Percentiles rank a stretch among this genome's conserved stretches.
These are phyloP conservation scores for Fissipunctia ypsillon DNA, from an alignment of 2,888 invertebrate genomes.

Conservation along the genomic window DNA sequence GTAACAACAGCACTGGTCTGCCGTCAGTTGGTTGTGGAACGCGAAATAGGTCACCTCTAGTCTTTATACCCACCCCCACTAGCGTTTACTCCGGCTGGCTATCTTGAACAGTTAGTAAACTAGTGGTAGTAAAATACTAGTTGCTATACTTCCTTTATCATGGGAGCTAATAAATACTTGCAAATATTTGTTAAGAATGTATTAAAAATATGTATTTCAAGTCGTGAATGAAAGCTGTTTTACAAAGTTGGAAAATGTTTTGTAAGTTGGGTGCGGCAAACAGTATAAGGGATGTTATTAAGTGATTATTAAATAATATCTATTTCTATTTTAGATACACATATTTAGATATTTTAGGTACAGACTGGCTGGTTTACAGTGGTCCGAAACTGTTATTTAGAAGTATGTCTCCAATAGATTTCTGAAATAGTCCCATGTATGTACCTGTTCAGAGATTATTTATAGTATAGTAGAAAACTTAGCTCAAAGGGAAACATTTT, in stretches of 20 bases:
- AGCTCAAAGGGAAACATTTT: background rate
- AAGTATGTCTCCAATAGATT: background rate
- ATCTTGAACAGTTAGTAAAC: slow-evolving; percentile 34
- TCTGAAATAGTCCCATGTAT: background rate
- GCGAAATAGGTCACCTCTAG: slow-evolving; percentile 85
- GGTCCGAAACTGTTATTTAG: background rate
- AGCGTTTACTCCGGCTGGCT: slow-evolving; percentile 7
- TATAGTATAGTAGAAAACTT: background rate
- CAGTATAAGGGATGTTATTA: background rate
- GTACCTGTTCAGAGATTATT: background rate
- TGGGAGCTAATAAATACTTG: background rate
- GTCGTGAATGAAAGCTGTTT: background rate
- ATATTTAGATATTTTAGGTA: background rate
- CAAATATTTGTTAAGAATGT: background rate
- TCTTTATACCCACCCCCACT: slow-evolving; percentile 85
- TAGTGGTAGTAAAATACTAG: slow-evolving; percentile 22
- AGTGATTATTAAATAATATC: background rate
- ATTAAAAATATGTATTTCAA: background rate
- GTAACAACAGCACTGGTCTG: slow-evolving; percentile 68
- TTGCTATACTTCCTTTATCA: slow-evolving; percentile 26
- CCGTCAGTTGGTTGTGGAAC: slow-evolving; percentile 75
- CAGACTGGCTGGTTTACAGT: background rate
- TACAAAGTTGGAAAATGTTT: background rate
- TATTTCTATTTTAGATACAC: no score
- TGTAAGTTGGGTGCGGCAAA: background rate